phyloP scores from a whole-genome alignment of 1,140 invertebrate species.

The Samia ricini region DNA sequence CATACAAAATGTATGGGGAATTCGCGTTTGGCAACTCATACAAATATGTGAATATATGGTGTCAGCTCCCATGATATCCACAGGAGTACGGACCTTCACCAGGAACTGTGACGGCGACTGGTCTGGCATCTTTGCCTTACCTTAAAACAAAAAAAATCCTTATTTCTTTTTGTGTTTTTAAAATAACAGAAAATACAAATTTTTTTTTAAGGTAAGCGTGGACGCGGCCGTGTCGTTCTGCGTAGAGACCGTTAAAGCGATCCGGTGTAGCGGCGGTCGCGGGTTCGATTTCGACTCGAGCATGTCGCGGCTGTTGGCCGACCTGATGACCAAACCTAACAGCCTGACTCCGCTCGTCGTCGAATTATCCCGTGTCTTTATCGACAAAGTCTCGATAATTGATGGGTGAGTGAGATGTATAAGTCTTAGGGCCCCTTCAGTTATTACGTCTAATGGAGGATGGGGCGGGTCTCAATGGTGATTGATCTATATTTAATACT shows the following conservation, averaged over 20 bases:
- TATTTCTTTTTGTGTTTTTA: too few relatives aligned
- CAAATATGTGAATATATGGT: too few relatives aligned
- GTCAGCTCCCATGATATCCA: too few relatives aligned
- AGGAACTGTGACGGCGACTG: too few relatives aligned
- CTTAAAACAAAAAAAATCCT: too few relatives aligned
- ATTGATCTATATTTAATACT: too few relatives aligned
- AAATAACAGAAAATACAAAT: too few relatives aligned
- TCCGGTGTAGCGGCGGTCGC: neutral
- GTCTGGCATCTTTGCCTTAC: too few relatives aligned
- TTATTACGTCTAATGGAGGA: neutral
- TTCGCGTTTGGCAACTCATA: too few relatives aligned
- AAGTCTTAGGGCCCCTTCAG: neutral
- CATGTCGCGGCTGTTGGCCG: constrained; percentile 2
- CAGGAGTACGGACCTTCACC: too few relatives aligned
- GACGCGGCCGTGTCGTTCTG: constrained; percentile 17
- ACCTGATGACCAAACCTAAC: constrained; percentile 4
- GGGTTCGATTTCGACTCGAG: constrained; percentile 28
- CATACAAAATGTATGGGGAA: too few relatives aligned
- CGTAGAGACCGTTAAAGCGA: constrained; percentile 11
- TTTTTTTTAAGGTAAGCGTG: constrained; percentile 19
- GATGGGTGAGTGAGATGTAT: constrained; percentile 18
- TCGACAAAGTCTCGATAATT: constrained; percentile 6
- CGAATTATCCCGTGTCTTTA: constrained; percentile 15
- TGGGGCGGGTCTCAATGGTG: too few relatives aligned
- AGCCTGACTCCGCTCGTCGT: constrained; percentile 22